Conservation (phyloP, 2,888 invertebrate species). For the Scaptomyza tumidula region DNA sequence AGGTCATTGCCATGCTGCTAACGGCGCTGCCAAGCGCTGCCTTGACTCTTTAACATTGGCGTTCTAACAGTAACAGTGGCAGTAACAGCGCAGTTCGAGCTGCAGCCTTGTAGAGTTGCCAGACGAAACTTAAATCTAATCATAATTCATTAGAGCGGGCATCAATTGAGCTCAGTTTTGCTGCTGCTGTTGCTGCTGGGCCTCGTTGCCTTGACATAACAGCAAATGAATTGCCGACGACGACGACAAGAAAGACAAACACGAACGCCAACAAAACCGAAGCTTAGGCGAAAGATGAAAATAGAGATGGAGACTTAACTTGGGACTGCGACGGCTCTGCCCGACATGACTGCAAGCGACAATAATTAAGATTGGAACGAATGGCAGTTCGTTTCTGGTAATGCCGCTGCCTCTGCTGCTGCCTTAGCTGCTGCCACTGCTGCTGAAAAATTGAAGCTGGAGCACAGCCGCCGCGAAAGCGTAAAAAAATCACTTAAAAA, state of each 20-base stretch:
- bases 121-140: constrained; percentile 49
- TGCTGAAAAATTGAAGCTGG: constrained; percentile 21
- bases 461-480: constrained; percentile 63
- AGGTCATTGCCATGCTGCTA: constrained; percentile 77
- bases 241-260: constrained; percentile 3
- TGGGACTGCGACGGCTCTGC: constrained; percentile 5
- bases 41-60: constrained; percentile 27
- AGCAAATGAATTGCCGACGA: constrained; percentile 57
- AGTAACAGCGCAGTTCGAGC: constrained; percentile 42
- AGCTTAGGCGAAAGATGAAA: constrained; percentile 18
- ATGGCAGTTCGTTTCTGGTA: constrained; percentile 33
- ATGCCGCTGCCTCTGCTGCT: constrained; percentile 1
- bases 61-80: constrained; percentile 48
- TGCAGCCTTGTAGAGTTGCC: constrained; percentile 57
- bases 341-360: constrained; percentile 49
- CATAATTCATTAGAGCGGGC: constrained; percentile 72
- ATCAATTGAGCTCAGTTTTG: constrained; percentile 58
- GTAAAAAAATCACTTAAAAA: constrained; percentile 73
- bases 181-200: constrained; percentile 3
- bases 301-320: constrained; percentile 39
- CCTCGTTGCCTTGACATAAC: constrained; percentile 60
- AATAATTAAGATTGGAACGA: constrained; percentile 78
- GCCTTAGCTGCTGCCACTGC: neutral
- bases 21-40: constrained; percentile 48
- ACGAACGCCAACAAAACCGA: constrained; percentile 2